Base-by-base conservation (phyloP, 2,888 invertebrate species). In the Pyrrhosoma nymphula region DNA sequence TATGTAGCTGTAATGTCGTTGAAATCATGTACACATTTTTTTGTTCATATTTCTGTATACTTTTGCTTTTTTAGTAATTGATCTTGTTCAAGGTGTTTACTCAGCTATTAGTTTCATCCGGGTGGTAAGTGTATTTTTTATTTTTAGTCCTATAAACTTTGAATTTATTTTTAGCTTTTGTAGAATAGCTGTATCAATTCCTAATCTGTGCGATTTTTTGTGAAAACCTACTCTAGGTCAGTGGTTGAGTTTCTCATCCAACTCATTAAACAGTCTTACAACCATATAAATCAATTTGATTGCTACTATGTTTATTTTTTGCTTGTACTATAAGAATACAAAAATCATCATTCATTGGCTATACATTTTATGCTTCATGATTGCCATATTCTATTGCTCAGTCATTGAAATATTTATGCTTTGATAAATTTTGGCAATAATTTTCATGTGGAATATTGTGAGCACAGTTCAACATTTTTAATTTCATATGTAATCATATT, bases 101-200 rank as follows among this genome's bases (percentile, higher is more conserved):
- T 47, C 69, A 47, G 55, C 93, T 69, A 75, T 93, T 69, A 69
- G 63, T 93, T 75, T 47, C 93, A 93, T 69, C 93, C 26, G 75
- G 63, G 47, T 63, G 93, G 93, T 93, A 93, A 93, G 93, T 93
- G 69, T 93, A 75, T 47, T 93, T 75, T 47, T 69, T 91, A 63
- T 60, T 55, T 93, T 93, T 93, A 26, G 26, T 47, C 60, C 16
- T 60, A 26, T n/a, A 55, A 47, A 26, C 55, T 47, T 47, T 89
- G 89, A 56, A 56, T 56, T 89, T 89, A 89, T 89, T 89, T 89
- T 14, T 56, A 55, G 47, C 56, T 55, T 55, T 35, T 16, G 18
- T 89, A 82, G 82, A 30, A 30, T 82, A 35, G 35, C 12, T 14
- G 26, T 35, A 35, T 12, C 18, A 26, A 82, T 10, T n/a, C 26